Base-by-base conservation (phyloP, 2,797 vertebrate species). In the Euphonia xanthogaster region DNA sequence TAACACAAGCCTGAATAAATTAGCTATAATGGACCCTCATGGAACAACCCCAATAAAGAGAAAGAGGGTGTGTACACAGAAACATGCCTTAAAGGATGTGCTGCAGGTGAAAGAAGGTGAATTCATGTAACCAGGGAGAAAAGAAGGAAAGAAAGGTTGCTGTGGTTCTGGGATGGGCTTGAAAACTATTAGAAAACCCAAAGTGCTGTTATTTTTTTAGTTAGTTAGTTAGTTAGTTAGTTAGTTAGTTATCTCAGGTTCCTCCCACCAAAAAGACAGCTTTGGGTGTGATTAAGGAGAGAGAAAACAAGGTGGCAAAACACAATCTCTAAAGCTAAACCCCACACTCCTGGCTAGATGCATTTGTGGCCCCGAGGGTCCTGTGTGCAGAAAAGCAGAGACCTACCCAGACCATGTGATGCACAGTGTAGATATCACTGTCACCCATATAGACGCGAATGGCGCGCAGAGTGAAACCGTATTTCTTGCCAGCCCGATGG, bases 381-480 rank as follows among this genome's bases (percentile, higher is more conserved):
- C 50, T 92, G 24, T n/a, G 92, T 80, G 23, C 37, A 92, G 91
- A 65, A 61, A 78, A 96, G 80, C 79, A 93, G 68, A 86, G 95
- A 98, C 99, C 97, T 98, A 99, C 99, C 99, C 99, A 99, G 96
- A 99, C 99, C 99, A 99, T 99, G 97, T 99, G 99, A 89, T 99
- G 99, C 31, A 99, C 99, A 3, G 99, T 99, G 98, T 99, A 99
- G 98, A 99, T 97, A 81, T 99, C 98, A 2, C 98, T 98, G 97
- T 99, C 99, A 16, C 99, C 99, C 99, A 99, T 99, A 97, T 99
- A 99, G 81, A 99, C 99, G 2, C 99, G 98, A 97, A 99, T 99
- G 95, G 99, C 99, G 14, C 99, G 97, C 79, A 99, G 98, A 33
- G 99, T 99, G 98, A 99, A 99, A 94, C 99, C 99, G 6, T 99